Evolutionary conservation across 2,797 vertebrate genomes (phyloP).

Genomic region (Sebastes minor): DNA sequence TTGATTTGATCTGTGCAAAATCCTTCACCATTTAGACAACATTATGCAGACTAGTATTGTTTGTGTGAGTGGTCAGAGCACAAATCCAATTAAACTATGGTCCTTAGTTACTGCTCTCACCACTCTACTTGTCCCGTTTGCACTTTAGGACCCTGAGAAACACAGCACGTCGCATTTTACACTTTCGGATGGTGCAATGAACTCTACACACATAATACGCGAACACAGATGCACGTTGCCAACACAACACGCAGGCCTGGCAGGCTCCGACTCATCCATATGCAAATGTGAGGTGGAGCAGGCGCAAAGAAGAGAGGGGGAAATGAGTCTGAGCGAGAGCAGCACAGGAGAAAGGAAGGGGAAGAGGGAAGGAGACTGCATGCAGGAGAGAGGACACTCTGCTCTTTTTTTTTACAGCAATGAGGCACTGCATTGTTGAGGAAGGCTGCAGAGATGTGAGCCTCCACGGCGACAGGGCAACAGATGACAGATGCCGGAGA

Average conservation of each 20-base stretch:
- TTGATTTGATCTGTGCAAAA: slow-evolving; percentile 16
- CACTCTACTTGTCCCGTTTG: not conserved
- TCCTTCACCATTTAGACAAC: not conserved
- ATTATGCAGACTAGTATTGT: not conserved
- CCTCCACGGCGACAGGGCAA: slow-evolving; percentile 34
- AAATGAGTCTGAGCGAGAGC: slow-evolving; percentile 54
- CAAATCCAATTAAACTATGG: slow-evolving; percentile 4
- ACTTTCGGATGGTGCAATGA: slow-evolving; percentile 26
- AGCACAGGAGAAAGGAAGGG: slow-evolving; percentile 17
- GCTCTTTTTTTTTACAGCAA: slow-evolving; percentile 31
- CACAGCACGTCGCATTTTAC: not conserved
- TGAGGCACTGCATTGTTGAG: slow-evolving; percentile 35
- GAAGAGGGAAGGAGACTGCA: slow-evolving; percentile 43
- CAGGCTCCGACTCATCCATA: slow-evolving; percentile 59
- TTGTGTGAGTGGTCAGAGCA: not conserved
- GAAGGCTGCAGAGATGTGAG: slow-evolving; percentile 46
- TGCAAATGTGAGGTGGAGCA: slow-evolving; percentile 67
- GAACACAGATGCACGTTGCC: slow-evolving; percentile 20
- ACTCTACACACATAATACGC: slow-evolving; percentile 11
- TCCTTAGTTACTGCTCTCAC: not conserved
- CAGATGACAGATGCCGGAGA: slow-evolving; percentile 43
- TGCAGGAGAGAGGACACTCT: slow-evolving; percentile 43
- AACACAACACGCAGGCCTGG: slow-evolving; percentile 32
- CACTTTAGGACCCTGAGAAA: slow-evolving; percentile 24
- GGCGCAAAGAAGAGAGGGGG: slow-evolving; percentile 51